phyloP scores from a whole-genome alignment of 2,113 vertebrate species.

The Pachyramphus minor region DNA sequence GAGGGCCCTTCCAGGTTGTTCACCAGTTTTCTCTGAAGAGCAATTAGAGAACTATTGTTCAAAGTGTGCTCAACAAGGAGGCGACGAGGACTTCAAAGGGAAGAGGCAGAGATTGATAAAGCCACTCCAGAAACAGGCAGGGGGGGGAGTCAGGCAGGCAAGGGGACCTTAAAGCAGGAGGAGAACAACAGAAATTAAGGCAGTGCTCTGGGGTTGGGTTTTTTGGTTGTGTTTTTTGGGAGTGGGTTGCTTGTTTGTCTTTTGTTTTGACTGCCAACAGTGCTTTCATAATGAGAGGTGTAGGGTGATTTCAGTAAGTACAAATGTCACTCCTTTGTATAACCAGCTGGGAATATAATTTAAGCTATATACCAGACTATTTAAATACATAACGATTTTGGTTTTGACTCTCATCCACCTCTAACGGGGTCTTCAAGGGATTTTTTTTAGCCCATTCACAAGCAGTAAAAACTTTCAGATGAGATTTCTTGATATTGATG shows the following conservation, averaged over 20 bases:
- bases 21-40: slow-evolving; percentile 46
- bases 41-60: slow-evolving; percentile 57
- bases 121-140: not conserved
- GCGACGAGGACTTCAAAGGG: slow-evolving; percentile 14
- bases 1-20: slow-evolving; percentile 42
- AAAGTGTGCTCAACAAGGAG: slow-evolving; percentile 35
- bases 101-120: slow-evolving; percentile 32
- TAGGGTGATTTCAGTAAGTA: not conserved
- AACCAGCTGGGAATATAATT: not conserved
- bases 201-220: not conserved
- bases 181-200: not conserved
- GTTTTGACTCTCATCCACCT: not conserved
- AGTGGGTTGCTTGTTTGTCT: too few species aligned
- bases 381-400: not conserved
- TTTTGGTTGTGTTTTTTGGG: not conserved
- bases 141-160: not conserved
- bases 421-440: not conserved
- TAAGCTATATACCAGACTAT: not conserved
- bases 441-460: not conserved
- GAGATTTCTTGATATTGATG: not conserved
- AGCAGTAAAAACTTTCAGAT: not conserved
- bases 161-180: not conserved
- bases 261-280: not conserved
- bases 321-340: not conserved
- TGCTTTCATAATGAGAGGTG: not conserved